Conservation (phyloP, 2,888 invertebrate genomes). For the Rotaria macrura region DNA sequence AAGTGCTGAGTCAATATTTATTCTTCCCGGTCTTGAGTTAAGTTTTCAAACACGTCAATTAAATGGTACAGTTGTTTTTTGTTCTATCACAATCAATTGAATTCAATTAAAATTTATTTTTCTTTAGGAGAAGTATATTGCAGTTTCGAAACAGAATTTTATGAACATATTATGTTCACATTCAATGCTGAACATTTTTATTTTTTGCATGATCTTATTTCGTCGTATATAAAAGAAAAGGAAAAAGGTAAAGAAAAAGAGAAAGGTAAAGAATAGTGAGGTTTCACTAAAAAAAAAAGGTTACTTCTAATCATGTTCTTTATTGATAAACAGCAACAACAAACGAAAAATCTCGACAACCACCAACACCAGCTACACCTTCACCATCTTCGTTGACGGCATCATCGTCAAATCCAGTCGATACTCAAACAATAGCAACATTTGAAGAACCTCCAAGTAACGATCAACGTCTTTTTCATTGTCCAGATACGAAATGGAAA, state of each 20-base stretch:
- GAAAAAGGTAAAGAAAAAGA: conserved; percentile 42
- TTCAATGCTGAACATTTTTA: conserved; percentile 93
- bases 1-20: conserved; percentile 86
- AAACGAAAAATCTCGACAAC: conserved; percentile 40
- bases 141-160: conserved; percentile 94
- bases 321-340: conserved; percentile 38
- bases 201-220: conserved; percentile 89
- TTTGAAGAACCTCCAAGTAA: conserved; percentile 51
- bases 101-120: too few species aligned
- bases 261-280: too few species aligned
- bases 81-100: too few species aligned
- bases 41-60: conserved; percentile 82
- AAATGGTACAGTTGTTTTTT: conserved; percentile 57
- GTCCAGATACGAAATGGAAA: conserved; percentile 73
- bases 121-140: conserved; percentile 54
- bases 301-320: neutral
- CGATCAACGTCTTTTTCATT: conserved; percentile 79
- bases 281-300: too few species aligned
- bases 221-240: conserved; percentile 85
- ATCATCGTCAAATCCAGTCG: neutral
- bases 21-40: conserved; percentile 78
- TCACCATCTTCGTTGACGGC: neutral
- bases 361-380: neutral
- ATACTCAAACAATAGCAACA: conserved; percentile 38
- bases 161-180: conserved; percentile 92